Base-by-base conservation (phyloP, 2,888 invertebrate genomes). In the Pristionchus maxplancki region DNA sequence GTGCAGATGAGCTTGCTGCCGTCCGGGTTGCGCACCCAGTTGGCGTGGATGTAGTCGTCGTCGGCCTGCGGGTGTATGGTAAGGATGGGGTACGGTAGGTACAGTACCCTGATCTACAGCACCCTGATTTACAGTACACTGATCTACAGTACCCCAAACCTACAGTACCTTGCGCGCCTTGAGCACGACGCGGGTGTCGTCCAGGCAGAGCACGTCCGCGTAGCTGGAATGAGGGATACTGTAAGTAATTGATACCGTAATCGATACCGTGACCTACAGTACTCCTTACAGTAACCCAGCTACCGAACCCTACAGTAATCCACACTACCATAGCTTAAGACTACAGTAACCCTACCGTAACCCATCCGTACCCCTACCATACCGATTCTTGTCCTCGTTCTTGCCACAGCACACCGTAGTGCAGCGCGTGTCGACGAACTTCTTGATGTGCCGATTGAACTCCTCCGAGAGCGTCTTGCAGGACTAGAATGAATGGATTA, bases 1-100 rank as follows among this genome's bases (percentile, higher is more conserved):
- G 89, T 82, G 53, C 89, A 89, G 53, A 90, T 90, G 87, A 89
- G 89, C 58, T 34, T 84, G 34, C 67, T 89, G 4, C 53, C 17
- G 31, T 81, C 53, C 20, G 87, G 86, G 13, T 58, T 37, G 5
- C 0, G 24, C 34, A 90, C 78, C 83, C 86, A 90, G 64, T 37
- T 84, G 8, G 90, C 90, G 86, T 90, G 90, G 31, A 90, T 90
- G 89, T 90, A 90, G 64, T 90, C 89, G 15, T 89, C 74, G 44
- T 87, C 82, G 13, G n/a, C 9, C 67, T 67, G 62, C 17, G 34
- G n/a, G 24, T 2, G 4, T n/a, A 62, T 9, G 48, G 48, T 48
- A 48, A 17, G 48, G 15, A 50, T 20, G 15, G 50, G 64, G n/a
- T 64, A 64, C 8, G 64, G 28, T n/a, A 64, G 24, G 20, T 9